Conservation (phyloP, 2,888 invertebrate species). For the Amiota minor region DNA sequence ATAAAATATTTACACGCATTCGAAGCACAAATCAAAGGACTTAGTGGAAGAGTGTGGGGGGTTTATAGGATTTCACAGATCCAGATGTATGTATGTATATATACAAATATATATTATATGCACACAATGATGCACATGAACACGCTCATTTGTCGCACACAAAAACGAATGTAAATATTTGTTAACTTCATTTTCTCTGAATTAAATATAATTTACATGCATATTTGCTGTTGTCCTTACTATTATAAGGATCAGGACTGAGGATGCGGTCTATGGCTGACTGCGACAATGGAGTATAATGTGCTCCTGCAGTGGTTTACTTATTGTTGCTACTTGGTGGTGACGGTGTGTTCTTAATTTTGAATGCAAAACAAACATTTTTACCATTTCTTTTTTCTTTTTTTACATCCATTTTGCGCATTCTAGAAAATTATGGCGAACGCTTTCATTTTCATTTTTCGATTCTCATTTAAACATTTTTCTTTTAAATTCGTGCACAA, state of each 20-base stretch:
- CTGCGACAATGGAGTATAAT: too few relatives aligned
- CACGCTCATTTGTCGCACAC: not conserved
- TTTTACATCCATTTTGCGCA: conserved; percentile 5
- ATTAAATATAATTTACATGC: conserved; percentile 68
- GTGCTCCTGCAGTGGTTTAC: not conserved
- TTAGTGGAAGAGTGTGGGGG: not conserved
- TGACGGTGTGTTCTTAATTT: conserved; percentile 8
- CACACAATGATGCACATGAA: conserved; percentile 11
- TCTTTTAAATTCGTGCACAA: not conserved
- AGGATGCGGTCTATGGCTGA: too few relatives aligned
- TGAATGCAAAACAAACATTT: not conserved
- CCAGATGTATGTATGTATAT: too few relatives aligned
- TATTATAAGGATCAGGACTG: too few relatives aligned
- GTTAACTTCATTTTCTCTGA: conserved; percentile 68
- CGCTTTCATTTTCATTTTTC: conserved; percentile 10
- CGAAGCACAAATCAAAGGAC: too few relatives aligned
- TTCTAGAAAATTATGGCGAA: conserved; percentile 29
- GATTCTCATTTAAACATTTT: not conserved
- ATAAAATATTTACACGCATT: conserved; percentile 11
- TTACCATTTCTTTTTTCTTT: conserved; percentile 46
- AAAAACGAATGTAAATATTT: conserved; percentile 58
- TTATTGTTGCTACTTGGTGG: not conserved
- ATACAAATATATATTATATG: not conserved
- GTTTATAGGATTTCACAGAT: too few relatives aligned
- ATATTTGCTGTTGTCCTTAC: conserved; percentile 48